Percentiles rank a stretch among this genome's conserved stretches.
Conservation (phyloP, 2,888 invertebrate species). For the Limnephilus rhombicus region DNA sequence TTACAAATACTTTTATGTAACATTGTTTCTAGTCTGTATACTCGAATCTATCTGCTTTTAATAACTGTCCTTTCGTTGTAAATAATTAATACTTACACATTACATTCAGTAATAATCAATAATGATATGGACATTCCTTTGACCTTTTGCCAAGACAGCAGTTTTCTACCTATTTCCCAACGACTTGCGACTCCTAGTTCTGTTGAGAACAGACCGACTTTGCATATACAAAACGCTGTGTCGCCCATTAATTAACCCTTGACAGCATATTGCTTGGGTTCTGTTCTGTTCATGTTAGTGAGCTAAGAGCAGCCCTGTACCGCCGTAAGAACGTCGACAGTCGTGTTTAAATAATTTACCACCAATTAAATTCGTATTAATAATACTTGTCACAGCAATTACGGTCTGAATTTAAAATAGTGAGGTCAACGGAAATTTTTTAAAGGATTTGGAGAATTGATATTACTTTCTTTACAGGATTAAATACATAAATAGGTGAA, state of each 20-base stretch:
- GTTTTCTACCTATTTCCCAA: neutral
- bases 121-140: neutral
- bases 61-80: no score
- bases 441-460: neutral
- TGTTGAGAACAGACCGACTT: neutral
- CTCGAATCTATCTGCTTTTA: no score
- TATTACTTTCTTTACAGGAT: neutral
- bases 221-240: conserved; percentile 8
- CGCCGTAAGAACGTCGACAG: neutral
- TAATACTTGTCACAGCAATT: neutral
- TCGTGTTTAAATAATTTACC: conserved; percentile 12
- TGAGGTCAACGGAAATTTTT: neutral
- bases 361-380: neutral
- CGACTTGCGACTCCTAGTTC: neutral
- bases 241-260: conserved; percentile 17
- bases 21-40: no score
- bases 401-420: neutral
- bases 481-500: neutral
- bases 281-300: neutral
- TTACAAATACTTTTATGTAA: no score
- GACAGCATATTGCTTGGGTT: conserved; percentile 15
- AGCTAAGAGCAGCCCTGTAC: conserved; percentile 3
- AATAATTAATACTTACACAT: no score
- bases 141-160: neutral
- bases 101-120: no score